Base-by-base conservation (phyloP, 2,797 vertebrate genomes). In the Acanthurus tractus region DNA sequence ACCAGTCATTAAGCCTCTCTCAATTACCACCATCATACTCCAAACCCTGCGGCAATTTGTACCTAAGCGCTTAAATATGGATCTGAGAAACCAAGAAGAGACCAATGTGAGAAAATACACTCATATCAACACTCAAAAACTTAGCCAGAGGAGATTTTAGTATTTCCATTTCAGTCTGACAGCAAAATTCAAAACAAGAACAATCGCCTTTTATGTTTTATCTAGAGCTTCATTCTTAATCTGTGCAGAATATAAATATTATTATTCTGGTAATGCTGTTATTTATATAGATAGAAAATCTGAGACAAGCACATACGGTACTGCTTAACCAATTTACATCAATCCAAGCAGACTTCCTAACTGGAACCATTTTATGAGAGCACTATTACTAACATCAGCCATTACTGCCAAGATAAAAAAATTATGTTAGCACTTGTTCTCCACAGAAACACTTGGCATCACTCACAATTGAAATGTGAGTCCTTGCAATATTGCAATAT, bases 401-500 rank as follows among this genome's bases (percentile, higher is more conserved):
- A 70, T 44, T 52, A 46, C n/a, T 70, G 67, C 69, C 58, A 72
- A 58, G 48, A 70, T 52, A 59, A 83, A 73, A 74, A 63, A 61
- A 54, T 25, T 29, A 38, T 54, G 40, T 44, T 61, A 62, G 67
- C 56, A 67, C 72, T 80, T 80, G 68, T 73, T 78, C 68, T 79
- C 55, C 20, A 52, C 34, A 55, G 59, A 52, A 76, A 69, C 70
- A 81, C 62, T 75, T 70, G 46, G 58, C 63, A 70, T 72, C 64
- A 68, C 58, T 75, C 59, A 67, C 17, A 29, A 40, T 11, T 77
- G 76, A 83, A 88, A 88, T 67, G 57, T 63, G 67, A 78, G 74
- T 78, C 75, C 58, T 80, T 82, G 29, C 29, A 34, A 49, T 83
- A 55, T 63, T 64, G 55, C 64, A 86, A 78, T 76, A 86, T 81